phyloP scores from a whole-genome alignment of 2,113 vertebrate genomes.

The Delphinus delphis region DNA sequence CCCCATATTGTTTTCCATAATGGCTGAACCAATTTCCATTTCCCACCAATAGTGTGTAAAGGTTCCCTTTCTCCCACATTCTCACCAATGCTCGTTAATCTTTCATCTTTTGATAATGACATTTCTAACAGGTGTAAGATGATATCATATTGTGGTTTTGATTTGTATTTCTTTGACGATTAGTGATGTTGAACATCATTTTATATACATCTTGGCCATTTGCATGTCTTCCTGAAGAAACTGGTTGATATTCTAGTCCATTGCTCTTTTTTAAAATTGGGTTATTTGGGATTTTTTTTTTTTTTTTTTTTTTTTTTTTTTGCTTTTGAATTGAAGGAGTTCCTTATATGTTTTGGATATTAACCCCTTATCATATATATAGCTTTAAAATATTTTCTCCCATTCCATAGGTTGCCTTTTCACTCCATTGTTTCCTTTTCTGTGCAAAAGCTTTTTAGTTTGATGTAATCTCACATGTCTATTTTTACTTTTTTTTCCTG shows the following conservation, averaged over 20 bases:
- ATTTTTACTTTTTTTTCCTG: background rate
- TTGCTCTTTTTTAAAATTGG: background rate
- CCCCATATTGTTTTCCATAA: background rate
- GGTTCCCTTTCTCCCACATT: background rate
- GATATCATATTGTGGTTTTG: background rate
- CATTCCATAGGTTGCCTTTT: background rate
- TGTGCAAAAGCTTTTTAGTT: background rate
- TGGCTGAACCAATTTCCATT: background rate
- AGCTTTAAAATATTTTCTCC: background rate
- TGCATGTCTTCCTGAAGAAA: background rate
- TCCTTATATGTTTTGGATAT: background rate
- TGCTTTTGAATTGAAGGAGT: background rate
- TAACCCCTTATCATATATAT: background rate
- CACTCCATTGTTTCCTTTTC: background rate
- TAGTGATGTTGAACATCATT: background rate
- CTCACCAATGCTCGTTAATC: background rate
- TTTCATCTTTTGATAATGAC: background rate
- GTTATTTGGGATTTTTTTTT: background rate
- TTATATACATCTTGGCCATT: background rate
- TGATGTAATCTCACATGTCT: background rate
- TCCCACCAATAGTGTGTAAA: background rate
- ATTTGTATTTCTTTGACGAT: background rate
- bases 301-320: background rate
- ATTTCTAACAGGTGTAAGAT: background rate
- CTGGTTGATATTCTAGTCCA: no score